Percentiles rank a stretch among this genome's conserved stretches.
Conservation (phyloP, 2,888 invertebrate species). For the Dasypogon diadema region DNA sequence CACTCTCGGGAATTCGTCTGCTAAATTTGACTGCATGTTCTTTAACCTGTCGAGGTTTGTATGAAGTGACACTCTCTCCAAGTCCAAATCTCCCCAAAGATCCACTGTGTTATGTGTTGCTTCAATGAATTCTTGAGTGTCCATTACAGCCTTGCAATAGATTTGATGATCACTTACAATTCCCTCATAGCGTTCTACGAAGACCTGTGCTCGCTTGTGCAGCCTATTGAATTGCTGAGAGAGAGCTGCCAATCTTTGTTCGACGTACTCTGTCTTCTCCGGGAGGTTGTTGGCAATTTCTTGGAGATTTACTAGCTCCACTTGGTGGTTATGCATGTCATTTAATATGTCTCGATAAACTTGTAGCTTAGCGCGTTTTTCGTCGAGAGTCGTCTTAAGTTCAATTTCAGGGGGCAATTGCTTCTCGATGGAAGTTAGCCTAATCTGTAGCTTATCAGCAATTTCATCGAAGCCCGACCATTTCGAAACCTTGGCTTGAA, state of each 20-base stretch:
- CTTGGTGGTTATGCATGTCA: slow-evolving; percentile 86
- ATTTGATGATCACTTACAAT: slow-evolving; percentile 91
- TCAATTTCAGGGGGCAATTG: slow-evolving; percentile 84
- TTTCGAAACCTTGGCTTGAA: slow-evolving; percentile 85
- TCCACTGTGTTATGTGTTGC: slow-evolving; percentile 84
- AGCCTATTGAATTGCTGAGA: slow-evolving; percentile 80
- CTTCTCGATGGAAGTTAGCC: slow-evolving; percentile 82
- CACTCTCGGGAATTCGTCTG: slow-evolving; percentile 88
- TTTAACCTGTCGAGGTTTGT: slow-evolving; percentile 88
- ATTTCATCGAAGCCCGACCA: slow-evolving; percentile 94
- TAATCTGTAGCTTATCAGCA: slow-evolving; percentile 80
- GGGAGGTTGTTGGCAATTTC: slow-evolving; percentile 85
- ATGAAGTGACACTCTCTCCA: slow-evolving; percentile 86
- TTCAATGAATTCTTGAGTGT: slow-evolving; percentile 88
- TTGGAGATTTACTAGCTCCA: slow-evolving; percentile 84
- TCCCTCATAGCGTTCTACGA: slow-evolving; percentile 86
- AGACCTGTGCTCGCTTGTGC: slow-evolving; percentile 78
- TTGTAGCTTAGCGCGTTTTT: slow-evolving; percentile 89
- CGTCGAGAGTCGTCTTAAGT: slow-evolving; percentile 87
- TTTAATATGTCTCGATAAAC: slow-evolving; percentile 85
- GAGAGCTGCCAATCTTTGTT: slow-evolving; percentile 77
- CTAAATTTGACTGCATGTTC: slow-evolving; percentile 81
- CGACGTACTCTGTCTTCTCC: slow-evolving; percentile 80
- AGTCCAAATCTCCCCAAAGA: slow-evolving; percentile 85
- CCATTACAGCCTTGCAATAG: slow-evolving; percentile 87